These are phyloP conservation scores for Aythya baeri DNA, from an alignment of 2,113 vertebrate species.

Conservation along the genomic window DNA sequence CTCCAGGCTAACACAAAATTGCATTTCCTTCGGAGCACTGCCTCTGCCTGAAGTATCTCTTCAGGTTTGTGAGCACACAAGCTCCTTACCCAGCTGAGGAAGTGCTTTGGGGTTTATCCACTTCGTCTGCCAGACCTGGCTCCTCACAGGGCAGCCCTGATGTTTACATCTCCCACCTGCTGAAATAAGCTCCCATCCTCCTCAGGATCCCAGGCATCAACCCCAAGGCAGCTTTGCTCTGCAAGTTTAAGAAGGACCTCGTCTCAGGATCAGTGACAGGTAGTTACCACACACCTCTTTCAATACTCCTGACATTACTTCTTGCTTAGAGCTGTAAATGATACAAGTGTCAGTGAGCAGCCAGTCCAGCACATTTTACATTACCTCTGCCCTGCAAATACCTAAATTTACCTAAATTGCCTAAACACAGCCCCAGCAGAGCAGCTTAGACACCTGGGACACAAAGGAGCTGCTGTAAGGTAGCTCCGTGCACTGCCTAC, in stretches of 20 bases:
- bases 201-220: background rate
- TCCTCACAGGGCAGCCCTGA: background rate
- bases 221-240: background rate
- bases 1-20: background rate
- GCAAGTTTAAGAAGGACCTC: background rate
- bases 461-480: rapidly evolving
- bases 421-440: background rate
- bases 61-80: background rate
- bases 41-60: background rate
- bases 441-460: background rate
- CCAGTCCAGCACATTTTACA: background rate
- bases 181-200: background rate
- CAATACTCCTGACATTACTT: background rate
- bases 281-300: background rate
- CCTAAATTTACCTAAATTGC: too few species aligned
- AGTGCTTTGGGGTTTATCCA: background rate
- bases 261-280: background rate
- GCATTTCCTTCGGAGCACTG: background rate
- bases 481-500: rapidly evolving
- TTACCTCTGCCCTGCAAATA: background rate
- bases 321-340: rapidly evolving
- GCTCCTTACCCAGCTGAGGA: background rate
- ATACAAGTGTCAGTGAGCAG: rapidly evolving
- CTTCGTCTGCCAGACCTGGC: background rate
- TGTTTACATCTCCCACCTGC: background rate